Evolutionary conservation across 2,888 invertebrate species (phyloP), one percentile per base, ranked within the genome.

Genomic region (Trachelus iudaicus): DNA sequence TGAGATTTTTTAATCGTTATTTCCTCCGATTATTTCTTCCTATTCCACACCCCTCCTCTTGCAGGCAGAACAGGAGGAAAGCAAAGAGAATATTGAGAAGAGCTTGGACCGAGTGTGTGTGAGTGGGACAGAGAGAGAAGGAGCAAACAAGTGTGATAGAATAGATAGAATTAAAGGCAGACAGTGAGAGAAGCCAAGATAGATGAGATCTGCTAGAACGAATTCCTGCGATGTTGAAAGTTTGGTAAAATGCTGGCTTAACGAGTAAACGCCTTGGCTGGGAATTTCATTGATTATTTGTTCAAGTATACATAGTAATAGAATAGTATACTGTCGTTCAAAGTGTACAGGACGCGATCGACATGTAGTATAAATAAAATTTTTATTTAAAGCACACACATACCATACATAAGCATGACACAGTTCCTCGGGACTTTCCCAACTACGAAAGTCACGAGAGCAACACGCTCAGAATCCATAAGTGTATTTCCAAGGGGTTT

Each of bases 1-100:
- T 73, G 33, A 35, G 77, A 75, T 80, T 82, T 79, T 81, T 83
- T 74, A 34, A 30, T 35, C 74, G 34, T 33, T 74, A 74, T 74
- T 74, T 74, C 15, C 74, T 33, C n/a, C 74, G 23, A 74, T 74
- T 74, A 74, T 34, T 74, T 2, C 6, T 34, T 35, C 23, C 74
- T 23, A n/a, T n/a, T 34, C 4, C 74, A 1, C 35, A 1, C 35
- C 3, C 4, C 35, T 31, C 23, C 2, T 23, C 2, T 73, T 69
- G 69, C 68, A 77, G 77, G 73, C 68, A 73, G 69, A 69, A n/a
- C 74, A 1, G 69, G 69, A 68, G 75, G 71, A 73, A 75, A 71
- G 74, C 76, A 40, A 31, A 75, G 33, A 15, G 31, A 40, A 11
- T 56, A 56, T 56, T 56, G 56, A 56, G 56, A 23, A 9, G 2